phyloP scores from a whole-genome alignment of 1,140 invertebrate species.

The Varroa destructor region DNA sequence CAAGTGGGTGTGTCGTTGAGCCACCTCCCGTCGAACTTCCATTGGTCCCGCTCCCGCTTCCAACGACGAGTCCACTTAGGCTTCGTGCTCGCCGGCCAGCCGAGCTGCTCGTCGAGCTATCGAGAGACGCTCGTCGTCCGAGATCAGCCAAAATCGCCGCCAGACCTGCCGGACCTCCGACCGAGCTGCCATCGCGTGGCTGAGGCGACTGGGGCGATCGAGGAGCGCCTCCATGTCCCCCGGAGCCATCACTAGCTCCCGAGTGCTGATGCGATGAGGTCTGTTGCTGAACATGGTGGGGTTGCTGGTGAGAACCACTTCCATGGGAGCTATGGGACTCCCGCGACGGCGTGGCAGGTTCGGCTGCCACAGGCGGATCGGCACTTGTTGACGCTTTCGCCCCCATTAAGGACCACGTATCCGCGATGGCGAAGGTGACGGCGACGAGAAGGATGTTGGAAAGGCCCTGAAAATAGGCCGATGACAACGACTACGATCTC shows the following conservation, averaged over 20 bases:
- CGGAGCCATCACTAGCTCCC: no score
- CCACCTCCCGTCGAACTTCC: not conserved
- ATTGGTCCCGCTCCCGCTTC: not conserved
- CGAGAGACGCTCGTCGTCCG: slow-evolving; percentile 16
- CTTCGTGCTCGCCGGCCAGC: slow-evolving; percentile 15
- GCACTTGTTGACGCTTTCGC: slow-evolving; percentile 23
- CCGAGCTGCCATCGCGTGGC: no score
- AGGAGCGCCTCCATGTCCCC: no score
- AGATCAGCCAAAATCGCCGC: slow-evolving; percentile 19
- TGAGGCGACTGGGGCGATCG: no score
- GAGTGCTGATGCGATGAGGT: no score
- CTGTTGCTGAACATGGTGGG: no score
- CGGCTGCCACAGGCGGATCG: slow-evolving; percentile 6
- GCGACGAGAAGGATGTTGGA: no score
- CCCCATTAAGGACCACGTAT: not conserved
- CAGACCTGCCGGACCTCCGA: not conserved
- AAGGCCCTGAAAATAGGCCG: no score
- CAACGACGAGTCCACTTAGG: slow-evolving; percentile 11
- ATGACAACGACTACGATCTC: no score
- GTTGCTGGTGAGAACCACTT: not conserved
- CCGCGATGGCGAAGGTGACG: no score
- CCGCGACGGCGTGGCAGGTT: slow-evolving; percentile 12
- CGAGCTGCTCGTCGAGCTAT: not conserved
- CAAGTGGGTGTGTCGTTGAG: not conserved
- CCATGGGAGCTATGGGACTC: slow-evolving; percentile 7